Conservation (phyloP, 1,140 invertebrate genomes). For the Papilio dardanus region DNA sequence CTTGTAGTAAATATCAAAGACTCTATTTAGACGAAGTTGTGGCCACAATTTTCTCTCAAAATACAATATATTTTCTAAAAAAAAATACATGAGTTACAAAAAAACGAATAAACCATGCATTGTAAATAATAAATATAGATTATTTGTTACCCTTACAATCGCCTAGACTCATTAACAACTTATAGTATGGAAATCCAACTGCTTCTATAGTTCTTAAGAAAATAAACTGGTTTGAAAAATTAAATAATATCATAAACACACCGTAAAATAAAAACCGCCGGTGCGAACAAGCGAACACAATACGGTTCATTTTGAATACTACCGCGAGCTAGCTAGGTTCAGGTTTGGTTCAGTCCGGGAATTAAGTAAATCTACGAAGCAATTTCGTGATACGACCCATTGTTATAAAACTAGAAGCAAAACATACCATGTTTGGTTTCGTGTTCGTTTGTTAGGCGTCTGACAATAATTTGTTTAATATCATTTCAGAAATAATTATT, state of each 20-base stretch:
- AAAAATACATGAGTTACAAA: neutral
- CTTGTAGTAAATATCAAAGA: constrained; percentile 31
- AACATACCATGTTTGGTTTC: neutral
- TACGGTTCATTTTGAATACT: neutral
- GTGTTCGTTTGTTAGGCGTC: neutral
- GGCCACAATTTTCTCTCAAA: constrained; percentile 34
- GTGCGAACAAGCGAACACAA: neutral
- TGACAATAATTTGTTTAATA: no score
- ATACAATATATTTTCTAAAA: constrained; percentile 12
- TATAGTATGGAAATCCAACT: constrained; percentile 35
- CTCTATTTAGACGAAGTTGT: constrained; percentile 20
- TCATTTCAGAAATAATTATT: no score
- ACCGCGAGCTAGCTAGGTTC: neutral
- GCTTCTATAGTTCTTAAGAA: constrained; percentile 34
- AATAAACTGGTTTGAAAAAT: constrained; percentile 15
- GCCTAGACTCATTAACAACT: constrained; percentile 32
- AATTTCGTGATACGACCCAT: neutral
- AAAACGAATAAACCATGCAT: neutral
- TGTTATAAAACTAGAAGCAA: neutral
- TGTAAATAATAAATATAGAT: neutral
- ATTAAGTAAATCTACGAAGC: neutral
- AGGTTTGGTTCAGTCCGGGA: neutral
- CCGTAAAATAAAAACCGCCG: neutral
- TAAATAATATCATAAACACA: neutral
- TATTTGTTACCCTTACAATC: constrained; percentile 26